Conservation (phyloP, 2,113 vertebrate genomes). For the Cyprinus carpio region DNA sequence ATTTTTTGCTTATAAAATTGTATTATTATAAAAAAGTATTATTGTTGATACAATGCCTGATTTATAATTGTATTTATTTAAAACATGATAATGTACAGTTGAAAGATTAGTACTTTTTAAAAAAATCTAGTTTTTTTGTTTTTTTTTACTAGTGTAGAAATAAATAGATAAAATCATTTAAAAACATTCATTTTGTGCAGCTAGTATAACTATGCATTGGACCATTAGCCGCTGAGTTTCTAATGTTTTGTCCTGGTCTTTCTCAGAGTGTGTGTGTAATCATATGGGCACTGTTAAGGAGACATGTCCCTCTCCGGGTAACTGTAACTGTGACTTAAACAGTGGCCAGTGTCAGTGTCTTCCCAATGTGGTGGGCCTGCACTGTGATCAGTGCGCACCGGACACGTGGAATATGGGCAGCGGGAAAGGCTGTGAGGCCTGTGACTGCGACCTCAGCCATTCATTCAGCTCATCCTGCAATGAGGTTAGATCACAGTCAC, state of each 20-base stretch:
- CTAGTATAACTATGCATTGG: neutral
- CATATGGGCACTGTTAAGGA: slow-evolving; percentile 79
- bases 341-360: slow-evolving; percentile 90
- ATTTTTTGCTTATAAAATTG: neutral
- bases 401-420: slow-evolving; percentile 90
- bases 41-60: no score
- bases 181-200: neutral
- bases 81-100: no score
- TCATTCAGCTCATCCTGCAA: slow-evolving; percentile 85
- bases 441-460: slow-evolving; percentile 78
- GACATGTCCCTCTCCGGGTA: slow-evolving; percentile 72
- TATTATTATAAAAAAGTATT: no score
- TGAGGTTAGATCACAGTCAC: slow-evolving; percentile 75
- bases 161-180: no score
- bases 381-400: slow-evolving; percentile 85
- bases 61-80: no score
- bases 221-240: neutral
- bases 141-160: no score
- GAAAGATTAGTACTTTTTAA: no score
- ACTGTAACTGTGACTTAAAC: slow-evolving; percentile 82
- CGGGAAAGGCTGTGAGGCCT: slow-evolving; percentile 82
- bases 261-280: slow-evolving; percentile 88
- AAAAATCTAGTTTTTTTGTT: no score
- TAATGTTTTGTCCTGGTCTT: slow-evolving; percentile 6
- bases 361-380: slow-evolving; percentile 83